phyloP scores from a whole-genome alignment of 2,797 vertebrate species.

The Gobio occitaniae region DNA sequence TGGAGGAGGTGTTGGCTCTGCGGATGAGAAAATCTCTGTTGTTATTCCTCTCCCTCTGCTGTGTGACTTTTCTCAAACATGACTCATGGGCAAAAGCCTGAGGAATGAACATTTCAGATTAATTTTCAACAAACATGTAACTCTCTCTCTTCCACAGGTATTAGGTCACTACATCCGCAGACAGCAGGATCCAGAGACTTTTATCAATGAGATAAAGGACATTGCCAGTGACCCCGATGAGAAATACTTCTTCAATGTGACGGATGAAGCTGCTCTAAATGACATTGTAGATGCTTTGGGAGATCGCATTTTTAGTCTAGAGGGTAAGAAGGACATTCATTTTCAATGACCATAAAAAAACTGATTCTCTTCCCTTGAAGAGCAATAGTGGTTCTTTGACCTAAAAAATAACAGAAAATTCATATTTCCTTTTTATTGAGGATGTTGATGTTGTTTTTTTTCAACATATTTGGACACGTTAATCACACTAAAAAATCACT shows the following conservation, averaged over 20 bases:
- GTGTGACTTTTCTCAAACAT: constrained; percentile 7
- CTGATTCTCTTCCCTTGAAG: neutral
- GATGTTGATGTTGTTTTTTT: neutral
- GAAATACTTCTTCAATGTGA: constrained; percentile 96
- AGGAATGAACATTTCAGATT: neutral
- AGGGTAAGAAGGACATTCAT: constrained; percentile 77
- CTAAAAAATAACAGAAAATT: neutral
- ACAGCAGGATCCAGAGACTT: constrained; percentile 90
- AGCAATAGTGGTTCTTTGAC: constrained; percentile 2
- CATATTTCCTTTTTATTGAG: neutral
- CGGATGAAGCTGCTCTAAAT: constrained; percentile 91
- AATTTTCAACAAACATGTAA: neutral
- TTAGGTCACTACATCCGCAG: constrained; percentile 93
- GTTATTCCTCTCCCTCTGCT: neutral
- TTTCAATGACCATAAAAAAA: neutral
- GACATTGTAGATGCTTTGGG: constrained; percentile 96
- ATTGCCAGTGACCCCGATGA: constrained; percentile 95
- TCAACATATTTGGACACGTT: neutral
- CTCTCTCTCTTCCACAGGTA: constrained; percentile 77
- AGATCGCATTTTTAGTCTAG: constrained; percentile 93
- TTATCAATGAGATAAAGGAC: constrained; percentile 91
- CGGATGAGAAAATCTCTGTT: constrained; percentile 40
- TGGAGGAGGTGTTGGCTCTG: constrained; percentile 38
- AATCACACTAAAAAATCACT: constrained; percentile 4
- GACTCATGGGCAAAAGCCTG: neutral